Conservation (phyloP, 2,888 invertebrate genomes). For the Leucozona laternaria region DNA sequence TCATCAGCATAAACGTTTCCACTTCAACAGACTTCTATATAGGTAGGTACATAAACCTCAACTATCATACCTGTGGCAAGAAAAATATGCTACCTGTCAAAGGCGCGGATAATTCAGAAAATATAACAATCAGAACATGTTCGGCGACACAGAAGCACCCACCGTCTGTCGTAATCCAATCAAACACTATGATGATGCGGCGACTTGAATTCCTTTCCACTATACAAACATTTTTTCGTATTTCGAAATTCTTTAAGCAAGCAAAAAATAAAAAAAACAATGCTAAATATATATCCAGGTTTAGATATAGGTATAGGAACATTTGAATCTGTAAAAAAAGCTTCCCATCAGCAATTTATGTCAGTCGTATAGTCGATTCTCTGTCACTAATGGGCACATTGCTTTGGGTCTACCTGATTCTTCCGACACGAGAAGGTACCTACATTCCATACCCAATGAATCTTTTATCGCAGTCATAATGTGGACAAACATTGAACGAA, state of each 20-base stretch:
- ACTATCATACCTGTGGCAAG: constrained; percentile 29
- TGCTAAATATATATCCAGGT: neutral
- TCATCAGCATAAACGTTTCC: constrained; percentile 13
- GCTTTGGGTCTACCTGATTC: constrained; percentile 14
- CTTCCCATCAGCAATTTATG: constrained; percentile 46
- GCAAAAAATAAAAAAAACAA: constrained; percentile 1
- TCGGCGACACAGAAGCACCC: constrained; percentile 70
- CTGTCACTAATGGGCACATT: constrained; percentile 25
- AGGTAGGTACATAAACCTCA: neutral
- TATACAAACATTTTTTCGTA: constrained; percentile 35
- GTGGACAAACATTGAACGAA: constrained; percentile 63
- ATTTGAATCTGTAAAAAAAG: constrained; percentile 54
- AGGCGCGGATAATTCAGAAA: constrained; percentile 54
- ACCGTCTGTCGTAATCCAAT: constrained; percentile 62
- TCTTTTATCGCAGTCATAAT: constrained; percentile 72
- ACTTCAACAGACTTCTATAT: constrained; percentile 32
- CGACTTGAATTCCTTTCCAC: constrained; percentile 65
- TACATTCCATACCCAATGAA: constrained; percentile 53
- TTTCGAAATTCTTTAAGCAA: neutral
- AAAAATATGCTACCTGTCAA: constrained; percentile 69
- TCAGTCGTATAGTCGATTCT: constrained; percentile 11
- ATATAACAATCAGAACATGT: constrained; percentile 35
- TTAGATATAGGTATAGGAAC: neutral
- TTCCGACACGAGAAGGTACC: constrained; percentile 37
- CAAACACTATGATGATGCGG: constrained; percentile 47